Base-by-base conservation (phyloP, 2,113 vertebrate species). In the Austrofundulus limnaeus region DNA sequence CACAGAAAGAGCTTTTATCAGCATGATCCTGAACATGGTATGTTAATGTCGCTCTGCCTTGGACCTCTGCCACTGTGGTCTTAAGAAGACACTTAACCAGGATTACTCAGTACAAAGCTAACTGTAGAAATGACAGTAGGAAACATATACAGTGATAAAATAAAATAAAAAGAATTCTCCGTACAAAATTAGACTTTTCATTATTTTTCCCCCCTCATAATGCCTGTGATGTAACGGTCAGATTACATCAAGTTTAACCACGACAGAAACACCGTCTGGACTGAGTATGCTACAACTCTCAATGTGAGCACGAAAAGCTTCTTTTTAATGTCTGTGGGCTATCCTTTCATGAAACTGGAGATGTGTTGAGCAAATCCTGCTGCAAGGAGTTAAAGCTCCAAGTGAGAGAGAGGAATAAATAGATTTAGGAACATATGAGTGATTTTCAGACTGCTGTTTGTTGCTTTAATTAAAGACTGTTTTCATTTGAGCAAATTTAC, bases 21-120 rank as follows among this genome's bases (percentile, higher is more conserved):
- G 50, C 60, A 71, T 56, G 49, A 78, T 83, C 64, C 68, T 62
- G 54, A 67, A 69, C 69, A 75, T 51, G 73, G 17, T 60, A 68
- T 77, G 67, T 61, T 61, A 52, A 73, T 64, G 58, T 48, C 21
- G 7, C 53, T 46, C 20, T 71, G 28, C 16, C 23, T 67, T 85
- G 79, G 77, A 58, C 46, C 46, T 59, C 52, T 70, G 80, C 69
- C 70, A 72, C 49, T 23, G 21, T 38, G 70, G 54, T 70, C 34
- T 71, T 67, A 61, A 78, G 69, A 63, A 41, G 61, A 48, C 58
- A 63, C 58, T 76, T 70, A 71, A 75, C 43, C 48, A 46, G 61
- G 77, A 70, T 80, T 57, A 50, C 69, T 77, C 39, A n/a, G 20
- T 45, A 53, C 63, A 68, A 58, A 42, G 24, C 31, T 1, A 3